Base-by-base conservation (phyloP, 2,888 invertebrate species). In the Xylocampa areola region DNA sequence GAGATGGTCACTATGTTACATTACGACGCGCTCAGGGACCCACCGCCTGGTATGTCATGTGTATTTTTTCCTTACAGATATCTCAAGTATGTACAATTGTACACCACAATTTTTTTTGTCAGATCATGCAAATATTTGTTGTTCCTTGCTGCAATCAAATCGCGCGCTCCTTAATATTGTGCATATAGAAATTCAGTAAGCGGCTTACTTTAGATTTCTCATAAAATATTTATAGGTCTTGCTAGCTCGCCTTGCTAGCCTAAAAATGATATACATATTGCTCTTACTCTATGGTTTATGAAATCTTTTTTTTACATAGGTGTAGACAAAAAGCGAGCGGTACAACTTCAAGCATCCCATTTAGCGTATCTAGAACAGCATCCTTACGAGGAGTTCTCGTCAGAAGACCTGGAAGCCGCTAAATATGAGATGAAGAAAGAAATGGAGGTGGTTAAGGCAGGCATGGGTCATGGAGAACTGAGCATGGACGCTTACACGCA, bases 1-100 rank as follows among this genome's bases (percentile, higher is more conserved):
- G 99, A 99, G 94, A 99, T 99, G 98, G 95, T 98, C 66, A 96
- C 97, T 17, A 98, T 99, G 98, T 93, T 98, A 73, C 97, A 98
- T 77, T 98, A 97, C 80, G 99, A 99, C 89, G 96, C 97, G 21
- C 87, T 98, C 0, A 95, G 97, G 77, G 97, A 97, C 88, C 98
- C 98, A 0, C 89, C 89, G 4, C 72, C 84, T 0, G 87, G 92
- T 92, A 19, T 30, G 10, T 35, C 17, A 4, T 13, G 19, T 11
- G 1, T 19, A 21, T 11, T 10, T 19, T 7, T 21, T 3, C 11
- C 1, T 37, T 19, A 2, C 2, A 6, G 19, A n/a, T n/a, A n/a
- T n/a, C 23, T 23, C 23, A 23, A 23, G 1, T 6, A 23, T 23
- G n/a, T n/a, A n/a, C 23, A 23, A 2, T 23, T 5, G 7, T 21